These are phyloP conservation scores for Epinephelus moara DNA, from an alignment of 2,113 vertebrate species.

Conservation along the genomic window DNA sequence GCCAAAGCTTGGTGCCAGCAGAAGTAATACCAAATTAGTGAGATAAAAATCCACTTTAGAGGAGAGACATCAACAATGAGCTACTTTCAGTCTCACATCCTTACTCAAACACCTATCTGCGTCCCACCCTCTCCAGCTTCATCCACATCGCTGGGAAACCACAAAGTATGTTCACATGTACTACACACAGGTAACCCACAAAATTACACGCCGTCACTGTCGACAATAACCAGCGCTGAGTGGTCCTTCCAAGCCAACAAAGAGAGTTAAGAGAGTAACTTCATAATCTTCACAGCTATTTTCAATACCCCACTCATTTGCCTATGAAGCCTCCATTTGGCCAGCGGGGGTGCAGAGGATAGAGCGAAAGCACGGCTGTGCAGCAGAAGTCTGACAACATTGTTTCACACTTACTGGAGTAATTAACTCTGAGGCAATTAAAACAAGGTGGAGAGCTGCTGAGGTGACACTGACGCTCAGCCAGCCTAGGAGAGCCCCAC, in stretches of 20 bases:
- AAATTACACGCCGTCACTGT: slow-evolving; percentile 7
- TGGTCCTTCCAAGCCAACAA: slow-evolving; percentile 7
- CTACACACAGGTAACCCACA: neutral
- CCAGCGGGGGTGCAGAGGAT: slow-evolving; percentile 71
- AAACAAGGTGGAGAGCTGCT: slow-evolving; percentile 81
- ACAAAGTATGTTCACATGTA: slow-evolving; percentile 6
- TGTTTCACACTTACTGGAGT: slow-evolving; percentile 84
- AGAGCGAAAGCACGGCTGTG: slow-evolving; percentile 66
- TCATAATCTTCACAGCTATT: slow-evolving; percentile 50
- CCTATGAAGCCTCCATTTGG: slow-evolving; percentile 70
- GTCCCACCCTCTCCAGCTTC: neutral
- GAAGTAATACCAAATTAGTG: slow-evolving; percentile 42
- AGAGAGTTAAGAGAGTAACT: slow-evolving; percentile 31
- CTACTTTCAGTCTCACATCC: neutral
- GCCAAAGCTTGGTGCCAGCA: slow-evolving; percentile 36
- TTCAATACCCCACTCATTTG: slow-evolving; percentile 57
- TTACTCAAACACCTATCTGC: slow-evolving; percentile 2
- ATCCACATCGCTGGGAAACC: neutral
- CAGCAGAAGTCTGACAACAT: slow-evolving; percentile 82
- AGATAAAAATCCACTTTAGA: slow-evolving; percentile 25
- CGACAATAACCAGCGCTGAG: slow-evolving; percentile 18
- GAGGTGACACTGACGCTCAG: slow-evolving; percentile 75
- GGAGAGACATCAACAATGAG: slow-evolving; percentile 20
- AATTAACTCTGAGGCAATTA: slow-evolving; percentile 85
- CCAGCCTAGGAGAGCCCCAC: slow-evolving; percentile 67